Evolutionary conservation across 23 tunicate genomes (phyloP).

Genomic region (Trididemnum nubilum): DNA sequence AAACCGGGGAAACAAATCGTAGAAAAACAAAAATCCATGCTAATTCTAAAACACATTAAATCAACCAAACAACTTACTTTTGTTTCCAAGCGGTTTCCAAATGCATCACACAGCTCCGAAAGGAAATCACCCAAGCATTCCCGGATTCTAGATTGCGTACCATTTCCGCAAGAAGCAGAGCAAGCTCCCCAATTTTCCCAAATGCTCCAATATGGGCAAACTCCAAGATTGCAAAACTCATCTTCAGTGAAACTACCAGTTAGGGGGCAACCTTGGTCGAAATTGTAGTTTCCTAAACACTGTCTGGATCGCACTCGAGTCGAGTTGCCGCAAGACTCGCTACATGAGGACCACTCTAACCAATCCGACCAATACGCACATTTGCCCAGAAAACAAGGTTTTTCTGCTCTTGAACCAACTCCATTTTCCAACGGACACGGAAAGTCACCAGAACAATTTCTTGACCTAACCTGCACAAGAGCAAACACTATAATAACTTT

Average conservation of each 20-base stretch:
- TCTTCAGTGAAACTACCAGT: constrained; percentile 4
- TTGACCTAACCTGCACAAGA: constrained; percentile 40
- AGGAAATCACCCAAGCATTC: constrained; percentile 77
- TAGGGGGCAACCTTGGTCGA: constrained; percentile 36
- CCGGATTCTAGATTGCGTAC: constrained; percentile 37
- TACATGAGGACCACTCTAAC: constrained; percentile 43
- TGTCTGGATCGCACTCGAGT: constrained; percentile 23
- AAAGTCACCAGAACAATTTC: constrained; percentile 72
- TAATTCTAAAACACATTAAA: too few relatives aligned
- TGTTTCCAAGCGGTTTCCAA: neutral
- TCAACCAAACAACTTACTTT: too few relatives aligned
- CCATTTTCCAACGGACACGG: constrained; percentile 43
- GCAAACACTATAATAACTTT: too few relatives aligned
- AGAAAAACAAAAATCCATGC: too few relatives aligned
- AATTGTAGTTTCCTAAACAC: constrained; percentile 44
- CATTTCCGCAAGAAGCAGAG: constrained; percentile 57
- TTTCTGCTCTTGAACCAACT: constrained; percentile 26
- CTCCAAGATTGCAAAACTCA: constrained; percentile 34
- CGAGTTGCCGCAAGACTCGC: constrained; percentile 43
- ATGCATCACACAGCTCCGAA: neutral
- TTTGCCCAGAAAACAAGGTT: constrained; percentile 25
- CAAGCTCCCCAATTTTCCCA: constrained; percentile 72
- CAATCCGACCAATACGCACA: constrained; percentile 50
- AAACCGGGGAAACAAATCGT: too few relatives aligned
- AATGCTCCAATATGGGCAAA: constrained; percentile 57